A percentile compares a stretch with the other conserved stretches of the same genome.
Evolutionary conservation across 1,140 invertebrate genomes (phyloP).

Genomic region (Ephestia elutella): DNA sequence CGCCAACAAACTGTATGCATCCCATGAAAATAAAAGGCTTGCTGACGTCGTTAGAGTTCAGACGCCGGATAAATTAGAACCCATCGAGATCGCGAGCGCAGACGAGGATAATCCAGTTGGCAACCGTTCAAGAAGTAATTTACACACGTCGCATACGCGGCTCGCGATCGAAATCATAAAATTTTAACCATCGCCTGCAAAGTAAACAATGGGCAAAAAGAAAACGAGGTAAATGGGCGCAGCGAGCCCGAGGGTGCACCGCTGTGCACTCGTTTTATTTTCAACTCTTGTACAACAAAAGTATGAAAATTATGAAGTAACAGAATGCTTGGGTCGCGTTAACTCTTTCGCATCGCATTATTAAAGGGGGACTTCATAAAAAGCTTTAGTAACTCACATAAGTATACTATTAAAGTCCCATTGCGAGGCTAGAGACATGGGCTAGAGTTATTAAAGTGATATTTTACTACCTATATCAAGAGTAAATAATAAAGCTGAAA

Average conservation of each 20-base stretch:
- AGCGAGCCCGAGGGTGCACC: slow-evolving; percentile 39
- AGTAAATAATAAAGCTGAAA: no score
- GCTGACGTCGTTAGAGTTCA: not conserved
- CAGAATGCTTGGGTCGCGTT: slow-evolving; percentile 12
- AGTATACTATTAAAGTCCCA: no score
- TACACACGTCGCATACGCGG: slow-evolving; percentile 34
- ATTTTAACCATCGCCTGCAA: slow-evolving; percentile 62
- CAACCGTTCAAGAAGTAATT: slow-evolving; percentile 63
- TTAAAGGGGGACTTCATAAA: no score
- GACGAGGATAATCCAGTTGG: slow-evolving; percentile 62
- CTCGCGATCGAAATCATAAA: slow-evolving; percentile 66
- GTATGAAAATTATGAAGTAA: slow-evolving; percentile 27
- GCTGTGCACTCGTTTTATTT: slow-evolving; percentile 30
- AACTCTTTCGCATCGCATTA: slow-evolving; percentile 13
- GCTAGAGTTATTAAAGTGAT: no score
- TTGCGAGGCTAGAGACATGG: no score
- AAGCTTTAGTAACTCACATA: no score
- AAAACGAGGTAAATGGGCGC: slow-evolving; percentile 38
- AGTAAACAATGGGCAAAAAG: slow-evolving; percentile 71
- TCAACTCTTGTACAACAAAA: slow-evolving; percentile 35
- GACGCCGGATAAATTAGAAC: slow-evolving; percentile 49
- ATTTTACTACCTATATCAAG: no score
- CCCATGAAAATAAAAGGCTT: not conserved
- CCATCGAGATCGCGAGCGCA: slow-evolving; percentile 45
- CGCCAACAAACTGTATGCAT: slow-evolving; percentile 24